phyloP scores from a whole-genome alignment of 1,140 invertebrate genomes.

The Coenobita brevimanus region DNA sequence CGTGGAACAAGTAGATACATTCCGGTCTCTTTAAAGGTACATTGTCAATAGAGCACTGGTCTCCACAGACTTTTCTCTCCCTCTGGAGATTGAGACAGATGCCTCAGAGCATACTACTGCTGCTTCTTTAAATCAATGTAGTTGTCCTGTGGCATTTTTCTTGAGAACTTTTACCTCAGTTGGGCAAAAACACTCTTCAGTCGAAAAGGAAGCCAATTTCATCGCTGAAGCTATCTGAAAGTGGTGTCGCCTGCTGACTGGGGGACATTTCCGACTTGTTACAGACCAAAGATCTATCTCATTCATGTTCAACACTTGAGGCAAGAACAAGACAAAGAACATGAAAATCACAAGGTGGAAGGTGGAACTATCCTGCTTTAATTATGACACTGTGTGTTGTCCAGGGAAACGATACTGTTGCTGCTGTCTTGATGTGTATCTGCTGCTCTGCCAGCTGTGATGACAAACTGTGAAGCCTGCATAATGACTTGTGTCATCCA shows the following conservation, averaged over 20 bases:
- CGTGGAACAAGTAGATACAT: neutral
- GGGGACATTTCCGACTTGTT: slow-evolving; percentile 66
- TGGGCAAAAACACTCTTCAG: slow-evolving; percentile 8
- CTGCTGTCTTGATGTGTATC: neutral
- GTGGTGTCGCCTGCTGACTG: slow-evolving; percentile 58
- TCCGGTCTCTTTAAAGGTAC: slow-evolving; percentile 32
- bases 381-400: slow-evolving; percentile 10
- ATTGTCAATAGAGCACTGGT: neutral
- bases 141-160: slow-evolving; percentile 66
- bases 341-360: neutral
- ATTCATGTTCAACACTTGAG: slow-evolving; percentile 58
- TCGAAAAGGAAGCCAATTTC: slow-evolving; percentile 68
- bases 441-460: neutral
- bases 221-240: slow-evolving; percentile 53
- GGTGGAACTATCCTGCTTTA: neutral
- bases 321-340: neutral
- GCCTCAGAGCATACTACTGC: slow-evolving; percentile 63
- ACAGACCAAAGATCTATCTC: slow-evolving; percentile 67
- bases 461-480: slow-evolving; percentile 38
- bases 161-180: slow-evolving; percentile 36
- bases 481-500: slow-evolving; percentile 55
- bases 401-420: neutral
- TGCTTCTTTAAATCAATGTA: slow-evolving; percentile 63
- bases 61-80: neutral
- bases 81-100: slow-evolving; percentile 43